These are phyloP conservation scores for Aspiorhynchus laticeps DNA, from an alignment of 2,113 vertebrate genomes.

Conservation along the genomic window DNA sequence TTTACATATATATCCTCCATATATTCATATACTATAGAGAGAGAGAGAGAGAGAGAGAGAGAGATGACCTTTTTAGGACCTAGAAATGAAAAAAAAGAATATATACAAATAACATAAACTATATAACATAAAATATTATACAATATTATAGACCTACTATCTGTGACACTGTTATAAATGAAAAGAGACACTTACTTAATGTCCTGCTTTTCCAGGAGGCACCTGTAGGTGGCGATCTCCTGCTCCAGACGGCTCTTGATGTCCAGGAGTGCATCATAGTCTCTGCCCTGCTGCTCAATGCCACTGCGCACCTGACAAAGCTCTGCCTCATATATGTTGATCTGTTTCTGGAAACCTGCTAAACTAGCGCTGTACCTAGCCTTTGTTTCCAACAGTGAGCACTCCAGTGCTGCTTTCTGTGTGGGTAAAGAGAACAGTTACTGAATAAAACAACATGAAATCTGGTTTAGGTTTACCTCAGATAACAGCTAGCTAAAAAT, in stretches of 20 bases:
- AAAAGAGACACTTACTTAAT: conserved; percentile 62
- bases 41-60: too few relatives aligned
- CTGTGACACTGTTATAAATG: not conserved
- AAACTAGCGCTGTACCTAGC: conserved; percentile 74
- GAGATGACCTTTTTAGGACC: not conserved
- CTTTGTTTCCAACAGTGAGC: conserved; percentile 76
- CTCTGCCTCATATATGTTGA: conserved; percentile 75
- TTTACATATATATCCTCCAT: not conserved
- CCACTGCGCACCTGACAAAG: conserved; percentile 69
- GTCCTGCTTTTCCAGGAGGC: conserved; percentile 78
- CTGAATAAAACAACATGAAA: not conserved
- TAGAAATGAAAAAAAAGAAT: not conserved
- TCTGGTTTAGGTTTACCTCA: not conserved
- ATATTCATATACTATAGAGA: too few relatives aligned
- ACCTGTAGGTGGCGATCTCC: conserved; percentile 80
- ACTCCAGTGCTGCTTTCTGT: conserved; percentile 78
- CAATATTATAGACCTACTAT: not conserved
- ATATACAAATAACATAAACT: not conserved
- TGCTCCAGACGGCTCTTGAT: conserved; percentile 71
- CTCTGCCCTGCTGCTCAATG: conserved; percentile 76
- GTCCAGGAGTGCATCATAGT: conserved; percentile 70
- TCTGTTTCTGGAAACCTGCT: conserved; percentile 69
- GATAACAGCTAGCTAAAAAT: not conserved
- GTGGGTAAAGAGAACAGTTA: not conserved
- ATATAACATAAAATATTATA: not conserved